phyloP scores from a whole-genome alignment of 2,888 invertebrate species.

The Drosophila cognata region DNA sequence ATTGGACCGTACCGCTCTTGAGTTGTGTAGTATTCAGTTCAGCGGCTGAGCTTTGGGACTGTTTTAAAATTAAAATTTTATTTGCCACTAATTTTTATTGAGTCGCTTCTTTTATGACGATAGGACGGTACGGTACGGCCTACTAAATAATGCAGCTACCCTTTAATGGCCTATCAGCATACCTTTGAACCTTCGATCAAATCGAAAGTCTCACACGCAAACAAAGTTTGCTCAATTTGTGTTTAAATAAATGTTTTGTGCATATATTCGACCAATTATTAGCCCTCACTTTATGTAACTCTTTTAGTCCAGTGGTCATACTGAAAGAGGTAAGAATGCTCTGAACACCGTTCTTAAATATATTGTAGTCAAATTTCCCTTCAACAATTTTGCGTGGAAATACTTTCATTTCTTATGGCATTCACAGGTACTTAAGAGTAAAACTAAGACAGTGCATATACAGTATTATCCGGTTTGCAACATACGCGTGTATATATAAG shows the following conservation, averaged over 20 bases:
- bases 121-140: neutral
- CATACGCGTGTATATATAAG: too few relatives aligned
- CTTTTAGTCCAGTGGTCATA: neutral
- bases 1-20: conserved; percentile 38
- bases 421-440: neutral
- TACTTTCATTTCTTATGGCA: neutral
- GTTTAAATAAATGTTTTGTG: neutral
- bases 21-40: conserved; percentile 11
- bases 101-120: conserved; percentile 35
- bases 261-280: neutral
- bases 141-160: conserved; percentile 45
- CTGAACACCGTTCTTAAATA: neutral
- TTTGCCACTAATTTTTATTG: conserved; percentile 59
- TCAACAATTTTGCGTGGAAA: neutral
- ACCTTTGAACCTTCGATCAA: conserved; percentile 4
- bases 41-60: conserved; percentile 27
- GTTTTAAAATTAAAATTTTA: conserved; percentile 57
- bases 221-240: neutral
- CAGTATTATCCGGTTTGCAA: too few relatives aligned
- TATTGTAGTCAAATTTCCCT: neutral
- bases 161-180: conserved; percentile 27
- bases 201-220: neutral
- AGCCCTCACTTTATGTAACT: neutral
- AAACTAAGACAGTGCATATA: neutral
- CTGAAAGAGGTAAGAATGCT: neutral